Evolutionary conservation across 2,888 invertebrate species (phyloP).

Genomic region (Chrysolina oricalcia): DNA sequence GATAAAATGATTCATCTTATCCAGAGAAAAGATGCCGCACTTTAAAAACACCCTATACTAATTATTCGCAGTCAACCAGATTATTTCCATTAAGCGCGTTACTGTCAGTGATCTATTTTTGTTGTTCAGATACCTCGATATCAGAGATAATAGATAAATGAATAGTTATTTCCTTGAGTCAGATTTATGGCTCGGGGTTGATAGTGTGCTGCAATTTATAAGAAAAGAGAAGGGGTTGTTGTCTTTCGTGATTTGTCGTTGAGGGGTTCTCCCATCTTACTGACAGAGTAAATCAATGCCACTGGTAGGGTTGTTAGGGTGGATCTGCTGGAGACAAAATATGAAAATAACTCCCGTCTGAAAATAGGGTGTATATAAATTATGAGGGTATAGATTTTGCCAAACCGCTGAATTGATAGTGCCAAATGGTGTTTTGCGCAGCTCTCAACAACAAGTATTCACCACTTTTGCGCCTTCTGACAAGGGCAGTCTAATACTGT

Average conservation of each 20-base stretch:
- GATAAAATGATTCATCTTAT: too few species aligned
- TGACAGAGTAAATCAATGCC: background rate
- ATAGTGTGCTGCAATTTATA: conserved; percentile 41
- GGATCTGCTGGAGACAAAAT: conserved; percentile 1
- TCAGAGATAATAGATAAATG: background rate
- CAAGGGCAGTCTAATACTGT: too few species aligned
- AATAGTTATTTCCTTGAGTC: conserved; percentile 13
- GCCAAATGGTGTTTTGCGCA: too few species aligned
- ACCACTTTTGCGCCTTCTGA: too few species aligned
- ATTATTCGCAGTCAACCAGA: background rate
- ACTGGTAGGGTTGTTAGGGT: background rate
- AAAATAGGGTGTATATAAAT: conserved; percentile 3
- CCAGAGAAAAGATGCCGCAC: too few species aligned
- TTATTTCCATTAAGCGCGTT: background rate
- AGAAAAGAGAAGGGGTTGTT: conserved; percentile 36
- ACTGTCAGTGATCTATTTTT: background rate
- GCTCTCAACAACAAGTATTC: too few species aligned
- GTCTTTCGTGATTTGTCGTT: conserved; percentile 40
- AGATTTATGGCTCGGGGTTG: conserved; percentile 30
- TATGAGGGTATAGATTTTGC: background rate
- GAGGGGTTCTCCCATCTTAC: conserved; percentile 30
- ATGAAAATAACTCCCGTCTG: conserved; percentile 5
- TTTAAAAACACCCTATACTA: too few species aligned
- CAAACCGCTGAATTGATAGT: too few species aligned
- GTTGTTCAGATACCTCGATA: background rate